phyloP scores from a whole-genome alignment of 2,888 invertebrate genomes.

The Chrysodeixis includens region DNA sequence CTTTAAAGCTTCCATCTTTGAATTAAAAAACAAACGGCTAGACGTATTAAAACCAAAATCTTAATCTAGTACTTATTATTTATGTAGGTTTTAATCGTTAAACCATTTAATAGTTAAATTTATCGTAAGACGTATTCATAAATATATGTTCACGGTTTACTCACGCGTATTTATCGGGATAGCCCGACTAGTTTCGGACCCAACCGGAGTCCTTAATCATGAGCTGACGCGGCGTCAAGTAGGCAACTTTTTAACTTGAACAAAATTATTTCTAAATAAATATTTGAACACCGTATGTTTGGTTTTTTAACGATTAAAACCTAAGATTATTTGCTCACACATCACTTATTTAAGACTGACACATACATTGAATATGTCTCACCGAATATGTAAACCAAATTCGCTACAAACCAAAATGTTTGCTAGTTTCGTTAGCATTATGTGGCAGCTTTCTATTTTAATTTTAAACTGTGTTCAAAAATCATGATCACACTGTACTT shows the following conservation, averaged over 20 bases:
- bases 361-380: conserved; percentile 53
- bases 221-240: no score
- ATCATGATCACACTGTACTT: background rate
- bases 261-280: background rate
- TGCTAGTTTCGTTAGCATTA: conserved; percentile 47
- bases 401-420: conserved; percentile 70
- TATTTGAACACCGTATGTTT: no score
- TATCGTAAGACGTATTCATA: no score
- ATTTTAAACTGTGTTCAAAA: conserved; percentile 17
- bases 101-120: no score
- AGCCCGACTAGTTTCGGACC: no score
- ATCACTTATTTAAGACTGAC: conserved; percentile 59
- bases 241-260: no score
- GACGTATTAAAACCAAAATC: background rate
- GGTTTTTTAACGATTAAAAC: conserved; percentile 25
- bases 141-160: no score
- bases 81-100: background rate
- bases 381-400: conserved; percentile 74
- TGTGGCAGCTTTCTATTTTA: conserved; percentile 46
- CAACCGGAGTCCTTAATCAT: no score
- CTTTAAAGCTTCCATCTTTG: background rate
- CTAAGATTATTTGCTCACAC: conserved; percentile 52
- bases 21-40: background rate
- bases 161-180: no score
- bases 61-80: background rate